Evolutionary conservation across 2,797 vertebrate genomes (phyloP), one percentile per base, ranked within the genome.

Genomic region (Columba guinea): DNA sequence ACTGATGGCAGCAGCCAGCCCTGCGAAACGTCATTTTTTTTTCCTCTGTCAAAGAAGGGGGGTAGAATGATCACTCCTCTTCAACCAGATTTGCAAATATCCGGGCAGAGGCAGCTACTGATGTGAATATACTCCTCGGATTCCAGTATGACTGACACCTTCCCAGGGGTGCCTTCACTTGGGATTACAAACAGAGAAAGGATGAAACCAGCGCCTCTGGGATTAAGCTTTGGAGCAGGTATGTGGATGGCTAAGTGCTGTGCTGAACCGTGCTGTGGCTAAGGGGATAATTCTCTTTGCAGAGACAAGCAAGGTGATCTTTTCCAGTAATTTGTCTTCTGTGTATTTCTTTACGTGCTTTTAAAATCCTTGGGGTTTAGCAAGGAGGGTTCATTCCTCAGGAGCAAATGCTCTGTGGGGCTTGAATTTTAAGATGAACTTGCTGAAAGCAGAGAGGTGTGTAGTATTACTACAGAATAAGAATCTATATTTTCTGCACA

Each of bases 181-280:
- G 77, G 83, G 73, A 63, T 67, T 59, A 48, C 32, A 75, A 37
- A 79, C 64, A 55, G 48, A 62, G 84, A 93, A 39, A 86, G 87
- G 79, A 95, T 11, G 22, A 75, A 79, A 95, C 17, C 53, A 3
- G 87, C 10, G 3, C 48, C 86, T 32, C 78, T 59, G 91, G 94
- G 89, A 93, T 77, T 68, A n/a, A 87, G 92, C 85, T 93, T 35
- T 4, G 83, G 96, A 96, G 73, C 93, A 98, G 98, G 98, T 98
- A 98, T 5, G 97, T 92, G 82, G 44, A 27, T 14, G 49, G 39
- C 10, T 0, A 23, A 24, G 22, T n/a, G 62, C 76, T 17, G 63
- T 21, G 68, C 37, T 28, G 56, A 41, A 17, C 11, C 1, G 30
- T 26, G 68, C 30, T 56, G 32, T 10, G 32, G 51, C 65, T 64